A percentile compares a stretch with the other conserved stretches of the same genome.
These are phyloP conservation scores for Andrena hattorfiana DNA, from an alignment of 2,888 invertebrate species.

Conservation along the genomic window DNA sequence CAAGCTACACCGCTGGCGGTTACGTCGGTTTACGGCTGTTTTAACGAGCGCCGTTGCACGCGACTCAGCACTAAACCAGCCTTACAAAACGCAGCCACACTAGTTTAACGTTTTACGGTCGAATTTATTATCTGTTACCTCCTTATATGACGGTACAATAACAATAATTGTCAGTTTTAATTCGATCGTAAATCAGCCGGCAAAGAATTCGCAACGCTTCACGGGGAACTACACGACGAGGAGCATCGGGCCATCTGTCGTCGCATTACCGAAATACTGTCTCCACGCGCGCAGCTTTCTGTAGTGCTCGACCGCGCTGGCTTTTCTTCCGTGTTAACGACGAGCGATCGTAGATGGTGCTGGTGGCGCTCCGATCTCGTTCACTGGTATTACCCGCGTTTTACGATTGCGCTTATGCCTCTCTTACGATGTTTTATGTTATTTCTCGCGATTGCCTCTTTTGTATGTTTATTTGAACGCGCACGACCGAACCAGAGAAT, in stretches of 20 bases:
- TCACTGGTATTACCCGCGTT: constrained; percentile 38
- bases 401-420: constrained; percentile 41
- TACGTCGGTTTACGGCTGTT: constrained; percentile 83
- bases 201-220: constrained; percentile 77
- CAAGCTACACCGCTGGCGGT: constrained; percentile 77
- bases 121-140: constrained; percentile 85
- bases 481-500: not conserved
- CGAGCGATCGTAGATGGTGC: constrained; percentile 75
- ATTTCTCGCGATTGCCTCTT: constrained; percentile 17
- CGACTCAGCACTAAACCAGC: constrained; percentile 84
- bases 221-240: constrained; percentile 51
- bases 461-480: not conserved
- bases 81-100: constrained; percentile 84
- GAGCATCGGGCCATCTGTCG: constrained; percentile 80
- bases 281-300: constrained; percentile 38
- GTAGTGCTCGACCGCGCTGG: constrained; percentile 67
- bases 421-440: constrained; percentile 21
- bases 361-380: constrained; percentile 33
- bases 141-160: constrained; percentile 84
- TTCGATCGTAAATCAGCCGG: constrained; percentile 82
- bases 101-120: constrained; percentile 84
- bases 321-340: constrained; percentile 56
- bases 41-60: constrained; percentile 84
- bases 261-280: constrained; percentile 71
- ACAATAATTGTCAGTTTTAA: constrained; percentile 85